These are phyloP conservation scores for Onthophagus sagittarius DNA, from an alignment of 2,888 invertebrate genomes.

Conservation along the genomic window DNA sequence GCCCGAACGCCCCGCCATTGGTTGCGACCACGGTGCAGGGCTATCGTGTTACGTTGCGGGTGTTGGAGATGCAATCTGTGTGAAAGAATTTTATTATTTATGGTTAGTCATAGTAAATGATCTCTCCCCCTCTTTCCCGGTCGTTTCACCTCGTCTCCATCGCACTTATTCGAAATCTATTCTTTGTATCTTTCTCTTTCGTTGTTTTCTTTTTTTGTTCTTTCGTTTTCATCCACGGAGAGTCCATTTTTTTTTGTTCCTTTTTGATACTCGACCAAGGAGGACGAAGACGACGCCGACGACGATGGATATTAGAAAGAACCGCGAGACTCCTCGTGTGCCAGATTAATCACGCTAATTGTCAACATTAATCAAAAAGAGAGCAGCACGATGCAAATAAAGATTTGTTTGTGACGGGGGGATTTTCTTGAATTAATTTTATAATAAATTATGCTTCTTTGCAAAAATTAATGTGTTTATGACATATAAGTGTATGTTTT, in stretches of 20 bases:
- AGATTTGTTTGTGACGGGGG: background rate
- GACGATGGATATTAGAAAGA: background rate
- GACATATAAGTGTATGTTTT: background rate
- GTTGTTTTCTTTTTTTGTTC: background rate
- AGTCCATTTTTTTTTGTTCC: background rate
- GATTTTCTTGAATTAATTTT: too few species aligned
- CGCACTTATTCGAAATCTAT: background rate
- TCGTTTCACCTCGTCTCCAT: conserved; percentile 13
- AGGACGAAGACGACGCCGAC: too few species aligned
- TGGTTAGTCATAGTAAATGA: conserved; percentile 36
- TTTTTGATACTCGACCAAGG: too few species aligned
- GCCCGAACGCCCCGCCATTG: conserved; percentile 32
- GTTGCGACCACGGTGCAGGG: conserved; percentile 32
- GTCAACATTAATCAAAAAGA: conserved; percentile 17
- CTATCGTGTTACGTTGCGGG: conserved; percentile 38
- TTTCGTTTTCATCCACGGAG: background rate
- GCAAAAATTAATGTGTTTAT: too few species aligned
- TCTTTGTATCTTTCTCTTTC: conserved; percentile 12
- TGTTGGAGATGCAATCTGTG: conserved; percentile 37
- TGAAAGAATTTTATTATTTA: conserved; percentile 38
- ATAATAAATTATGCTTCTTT: too few species aligned
- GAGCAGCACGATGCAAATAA: background rate
- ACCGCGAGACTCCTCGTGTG: conserved; percentile 6
- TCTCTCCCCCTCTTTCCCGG: conserved; percentile 26
- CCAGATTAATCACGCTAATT: conserved; percentile 21